Evolutionary conservation across 2,113 vertebrate genomes (phyloP).

Genomic region (Falcunculus frontatus): DNA sequence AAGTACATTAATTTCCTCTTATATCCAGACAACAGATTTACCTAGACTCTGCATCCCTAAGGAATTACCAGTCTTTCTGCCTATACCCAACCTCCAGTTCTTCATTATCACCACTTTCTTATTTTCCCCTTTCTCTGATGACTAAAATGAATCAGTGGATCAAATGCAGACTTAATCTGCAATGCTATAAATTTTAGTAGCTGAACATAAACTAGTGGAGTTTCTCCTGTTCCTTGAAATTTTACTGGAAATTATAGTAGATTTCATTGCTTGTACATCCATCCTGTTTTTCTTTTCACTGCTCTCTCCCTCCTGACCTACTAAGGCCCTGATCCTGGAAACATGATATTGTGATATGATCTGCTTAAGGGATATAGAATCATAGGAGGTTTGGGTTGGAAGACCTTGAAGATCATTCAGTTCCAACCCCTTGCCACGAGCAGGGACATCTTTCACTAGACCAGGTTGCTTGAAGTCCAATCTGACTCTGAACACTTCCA

Average conservation of each 20-base stretch:
- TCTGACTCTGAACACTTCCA: not conserved
- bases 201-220: not conserved
- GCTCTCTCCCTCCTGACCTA: not conserved
- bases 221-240: not conserved
- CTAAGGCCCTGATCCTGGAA: not conserved
- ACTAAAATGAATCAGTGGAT: not conserved
- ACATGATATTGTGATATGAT: not conserved
- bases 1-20: not conserved
- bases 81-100: not conserved
- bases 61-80: not conserved
- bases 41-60: not conserved
- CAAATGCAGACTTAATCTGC: not conserved
- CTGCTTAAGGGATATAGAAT: not conserved
- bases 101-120: not conserved
- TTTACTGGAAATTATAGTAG: not conserved
- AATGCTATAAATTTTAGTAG: not conserved
- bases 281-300: not conserved
- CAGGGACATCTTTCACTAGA: not conserved
- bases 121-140: not conserved
- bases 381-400: not conserved
- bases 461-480: not conserved
- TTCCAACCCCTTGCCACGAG: not conserved
- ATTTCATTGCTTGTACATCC: not conserved
- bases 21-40: not conserved
- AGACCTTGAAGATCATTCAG: not conserved